These are phyloP conservation scores for Cetonia aurata DNA, from an alignment of 2,888 invertebrate species.

Conservation along the genomic window DNA sequence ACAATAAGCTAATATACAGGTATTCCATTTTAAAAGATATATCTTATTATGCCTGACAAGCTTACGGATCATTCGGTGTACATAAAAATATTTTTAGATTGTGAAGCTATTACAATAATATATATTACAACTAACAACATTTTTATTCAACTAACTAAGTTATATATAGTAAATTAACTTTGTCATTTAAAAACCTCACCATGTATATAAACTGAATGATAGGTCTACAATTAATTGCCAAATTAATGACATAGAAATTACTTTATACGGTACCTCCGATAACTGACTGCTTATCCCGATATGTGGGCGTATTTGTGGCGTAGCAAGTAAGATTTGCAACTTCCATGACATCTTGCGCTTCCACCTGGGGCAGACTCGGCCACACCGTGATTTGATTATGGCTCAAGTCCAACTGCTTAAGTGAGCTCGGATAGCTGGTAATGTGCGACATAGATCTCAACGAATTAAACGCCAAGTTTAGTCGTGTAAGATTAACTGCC, in stretches of 20 bases:
- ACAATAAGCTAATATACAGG: too few relatives aligned
- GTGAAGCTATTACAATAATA: too few relatives aligned
- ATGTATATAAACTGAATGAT: too few relatives aligned
- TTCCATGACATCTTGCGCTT: slow-evolving; percentile 71
- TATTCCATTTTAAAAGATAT: too few relatives aligned
- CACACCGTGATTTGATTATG: slow-evolving; percentile 92
- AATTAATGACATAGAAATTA: slow-evolving; percentile 20
- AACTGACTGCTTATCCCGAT: slow-evolving; percentile 61
- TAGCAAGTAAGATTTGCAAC: slow-evolving; percentile 81
- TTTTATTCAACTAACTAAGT: too few relatives aligned
- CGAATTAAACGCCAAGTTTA: slow-evolving; percentile 94
- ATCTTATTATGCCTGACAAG: too few relatives aligned
- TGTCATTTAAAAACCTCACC: too few relatives aligned
- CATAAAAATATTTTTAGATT: too few relatives aligned
- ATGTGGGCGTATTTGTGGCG: slow-evolving; percentile 51
- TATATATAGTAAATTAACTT: too few relatives aligned
- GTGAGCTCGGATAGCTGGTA: slow-evolving; percentile 87
- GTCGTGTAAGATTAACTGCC: slow-evolving; percentile 85
- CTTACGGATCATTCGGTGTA: too few relatives aligned
- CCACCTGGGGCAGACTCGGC: slow-evolving; percentile 86
- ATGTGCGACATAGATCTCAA: slow-evolving; percentile 86
- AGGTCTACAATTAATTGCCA: not conserved
- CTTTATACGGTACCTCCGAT: slow-evolving; percentile 57
- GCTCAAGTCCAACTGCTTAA: slow-evolving; percentile 93
- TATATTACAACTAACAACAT: too few relatives aligned